Percentiles rank a stretch among this genome's conserved stretches.
These are phyloP conservation scores for Scolopax bukidnonensis DNA, from an alignment of 2,797 vertebrate species.

Conservation along the genomic window DNA sequence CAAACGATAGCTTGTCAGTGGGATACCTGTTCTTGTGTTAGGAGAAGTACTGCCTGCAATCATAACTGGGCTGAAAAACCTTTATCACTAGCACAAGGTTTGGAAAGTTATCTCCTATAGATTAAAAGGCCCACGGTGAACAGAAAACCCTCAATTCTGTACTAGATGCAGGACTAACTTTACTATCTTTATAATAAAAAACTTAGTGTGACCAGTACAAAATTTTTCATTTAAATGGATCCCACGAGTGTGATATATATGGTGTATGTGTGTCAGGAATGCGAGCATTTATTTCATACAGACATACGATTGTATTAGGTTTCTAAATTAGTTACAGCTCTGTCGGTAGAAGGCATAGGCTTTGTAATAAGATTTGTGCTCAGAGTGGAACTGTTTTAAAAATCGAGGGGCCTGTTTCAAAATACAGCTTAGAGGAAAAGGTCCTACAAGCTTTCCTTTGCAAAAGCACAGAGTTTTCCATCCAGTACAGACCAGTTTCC, in stretches of 20 bases:
- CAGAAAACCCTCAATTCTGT: neutral
- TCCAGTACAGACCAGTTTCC: neutral
- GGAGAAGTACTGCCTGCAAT: neutral
- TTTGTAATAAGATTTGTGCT: neutral
- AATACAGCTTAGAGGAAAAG: neutral
- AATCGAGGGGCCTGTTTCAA: neutral
- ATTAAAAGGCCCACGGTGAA: neutral
- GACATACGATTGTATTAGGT: neutral
- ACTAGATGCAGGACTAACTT: neutral
- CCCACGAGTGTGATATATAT: neutral
- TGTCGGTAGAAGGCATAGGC: neutral
- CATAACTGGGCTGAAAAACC: neutral
- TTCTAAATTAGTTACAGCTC: constrained; percentile 34
- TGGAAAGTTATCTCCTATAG: neutral
- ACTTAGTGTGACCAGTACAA: neutral
- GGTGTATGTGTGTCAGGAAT: neutral
- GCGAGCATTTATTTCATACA: neutral
- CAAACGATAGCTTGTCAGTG: neutral
- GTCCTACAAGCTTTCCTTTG: neutral
- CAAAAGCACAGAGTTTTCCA: neutral
- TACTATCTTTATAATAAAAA: constrained; percentile 38
- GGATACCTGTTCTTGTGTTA: neutral
- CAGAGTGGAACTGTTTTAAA: neutral
- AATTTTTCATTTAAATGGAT: constrained; percentile 19
- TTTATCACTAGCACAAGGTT: neutral